Evolutionary conservation across 2,888 invertebrate species (phyloP), one percentile per base, ranked within the genome.

Genomic region (Dasysyrphus albostriatus): DNA sequence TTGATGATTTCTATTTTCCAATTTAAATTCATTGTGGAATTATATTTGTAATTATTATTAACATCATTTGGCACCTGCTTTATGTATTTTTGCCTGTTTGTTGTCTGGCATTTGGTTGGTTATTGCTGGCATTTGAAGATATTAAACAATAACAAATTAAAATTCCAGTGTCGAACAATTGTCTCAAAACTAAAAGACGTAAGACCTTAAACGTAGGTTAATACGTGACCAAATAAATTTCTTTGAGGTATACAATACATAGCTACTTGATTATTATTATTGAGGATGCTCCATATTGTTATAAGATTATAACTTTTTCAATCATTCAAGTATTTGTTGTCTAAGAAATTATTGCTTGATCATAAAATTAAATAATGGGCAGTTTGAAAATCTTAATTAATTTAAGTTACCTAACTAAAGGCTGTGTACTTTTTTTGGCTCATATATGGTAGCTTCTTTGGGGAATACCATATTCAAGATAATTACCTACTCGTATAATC

Each of bases 31-130:
- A 74, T 63, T 24, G 69, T 32, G 56, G 61, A 54, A 44, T 47
- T 69, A 49, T 32, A 24, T 63, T 69, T 49, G 73, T 79, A 83
- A 79, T 83, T 79, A 63, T 83, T 74, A 63, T 77, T 37, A 42
- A 32, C 32, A 67, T 49, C 29, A 47, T 70, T 83, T 83, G 83
- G 83, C 79, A 83, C 56, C 69, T 81, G 75, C 4, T 5, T 49
- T 39, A 39, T 51, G 39, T 39, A 8, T 39, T 59, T 42, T 58
- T 32, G 37, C 37, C n/a, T 42, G 10, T 39, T 32, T 5, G 12
- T 16, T 54, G 29, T 72, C 14, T 59, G 39, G n/a, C 42, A 19
- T 54, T 63, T 56, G 44, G 32, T n/a, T 34, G 42, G 32, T n/a
- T 34, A 34, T n/a, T 58, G 32, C 24, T 63, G 54, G 72, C 72